Base-by-base conservation (phyloP, 2,113 vertebrate genomes). In the Odocoileus hemionus region DNA sequence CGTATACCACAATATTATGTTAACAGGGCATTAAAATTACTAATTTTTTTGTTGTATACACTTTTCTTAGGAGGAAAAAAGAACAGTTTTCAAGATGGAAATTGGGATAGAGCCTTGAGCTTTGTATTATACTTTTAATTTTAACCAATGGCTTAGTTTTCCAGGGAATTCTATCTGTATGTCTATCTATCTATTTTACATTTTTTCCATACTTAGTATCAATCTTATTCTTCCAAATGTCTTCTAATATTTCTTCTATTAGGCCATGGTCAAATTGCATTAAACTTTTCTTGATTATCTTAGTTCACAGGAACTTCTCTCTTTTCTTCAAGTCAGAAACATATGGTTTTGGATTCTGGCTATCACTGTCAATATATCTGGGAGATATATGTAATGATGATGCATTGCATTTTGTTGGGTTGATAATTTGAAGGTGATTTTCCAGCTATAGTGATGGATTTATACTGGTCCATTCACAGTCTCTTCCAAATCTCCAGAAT, bases 401-500 rank as follows among this genome's bases (percentile, higher is more conserved):
- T 14, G 67, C 11, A 26, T 58, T 93, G 21, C 19, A 76, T 94
- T 96, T 54, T 94, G 1, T 61, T 58, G 43, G 17, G 26, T 2
- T 76, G 33, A 92, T 79, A 84, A 80, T 14, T 36, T 78, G n/a
- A 91, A 80, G 26, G 39, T 86, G 84, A 16, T 74, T 90, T 96
- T 91, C 57, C 50, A 91, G 60, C 13, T 47, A 8, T 52, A 47
- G 25, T 89, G 57, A 96, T 80, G 50, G 26, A 61, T 93, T 89
- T 91, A 47, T 74, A 84, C 82, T 74, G 78, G 74, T 76, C 25
- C 7, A 96, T 19, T 21, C 45, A 78, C 28, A 61, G 83, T 60
- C 9, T 94, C 54, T 91, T 87, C 58, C 45, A 86, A 61, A 28
- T 80, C 78, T 96, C 30, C 91, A 76, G n/a, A 90, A 97, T 76